Base-by-base conservation (phyloP, 2,797 vertebrate species). In the Rousettus madagascariensis region DNA sequence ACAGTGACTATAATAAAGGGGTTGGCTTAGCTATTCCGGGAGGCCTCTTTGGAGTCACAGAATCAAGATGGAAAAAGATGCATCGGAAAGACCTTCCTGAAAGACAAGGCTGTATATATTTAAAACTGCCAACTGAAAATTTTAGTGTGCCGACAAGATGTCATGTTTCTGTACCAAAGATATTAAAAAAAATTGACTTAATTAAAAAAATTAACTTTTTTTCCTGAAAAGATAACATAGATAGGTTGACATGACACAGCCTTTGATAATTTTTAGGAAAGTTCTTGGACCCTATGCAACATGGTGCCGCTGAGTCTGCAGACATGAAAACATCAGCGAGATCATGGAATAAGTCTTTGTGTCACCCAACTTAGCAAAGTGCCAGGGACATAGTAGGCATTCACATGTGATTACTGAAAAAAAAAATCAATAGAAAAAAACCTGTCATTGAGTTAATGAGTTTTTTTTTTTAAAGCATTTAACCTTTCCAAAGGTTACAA, bases 401-500 rank as follows among this genome's bases (percentile, higher is more conserved):
- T 74, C 49, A 7, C 8, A 36, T 26, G 36, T 19, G 38, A 92
- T 72, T 71, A 61, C 15, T 36, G 43, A 91, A 13, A 33, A 69
- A 69, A 63, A 83, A 69, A 75, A 16, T 53, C 66, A 87, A 77
- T 6, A 30, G 22, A 24, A 63, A 89, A 71, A 72, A 78, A 65
- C 33, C 43, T 6, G 74, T 13, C 36, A 55, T 8, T 16, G n/a
- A 51, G 33, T 83, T 88, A 84, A 20, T 57, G 17, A 78, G 22
- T 85, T 43, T 57, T 63, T 57, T 63, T 72, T 69, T 61, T 55
- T 57, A 68, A 43, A 28, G 78, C 71, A 51, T 8, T 72, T 57
- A 71, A 68, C 17, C 83, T 95, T 91, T 91, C 15, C 53, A 90
- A 59, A 19, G 24, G 19, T 65, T 91, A 75, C 13, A 53, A 26